These are phyloP conservation scores for Sitta europaea DNA, from an alignment of 2,113 vertebrate species.

Conservation along the genomic window DNA sequence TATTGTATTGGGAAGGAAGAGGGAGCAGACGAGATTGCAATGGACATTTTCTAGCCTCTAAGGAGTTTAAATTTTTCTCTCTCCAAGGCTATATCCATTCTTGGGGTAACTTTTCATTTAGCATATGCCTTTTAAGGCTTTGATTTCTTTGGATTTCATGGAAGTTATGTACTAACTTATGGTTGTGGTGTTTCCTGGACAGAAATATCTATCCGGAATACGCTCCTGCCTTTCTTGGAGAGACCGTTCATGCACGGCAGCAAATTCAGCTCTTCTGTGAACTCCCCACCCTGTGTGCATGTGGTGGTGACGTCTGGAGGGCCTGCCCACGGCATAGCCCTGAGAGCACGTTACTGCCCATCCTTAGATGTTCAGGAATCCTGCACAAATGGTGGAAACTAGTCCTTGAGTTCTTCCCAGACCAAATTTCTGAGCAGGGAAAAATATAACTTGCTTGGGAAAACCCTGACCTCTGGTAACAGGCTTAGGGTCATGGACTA, in stretches of 20 bases:
- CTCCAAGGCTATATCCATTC: background rate
- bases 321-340: background rate
- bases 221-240: background rate
- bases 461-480: slow-evolving; percentile 5
- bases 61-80: background rate
- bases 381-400: background rate
- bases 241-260: background rate
- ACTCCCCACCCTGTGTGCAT: background rate
- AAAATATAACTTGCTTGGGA: background rate
- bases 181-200: background rate
- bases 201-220: background rate
- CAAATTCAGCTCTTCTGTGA: background rate
- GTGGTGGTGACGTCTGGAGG: background rate
- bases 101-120: background rate
- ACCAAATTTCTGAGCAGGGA: background rate
- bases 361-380: background rate
- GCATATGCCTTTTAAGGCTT: background rate
- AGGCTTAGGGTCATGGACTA: background rate
- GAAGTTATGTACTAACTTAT: background rate
- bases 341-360: background rate
- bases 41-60: background rate
- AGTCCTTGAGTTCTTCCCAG: background rate
- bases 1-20: background rate
- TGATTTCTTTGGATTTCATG: background rate
- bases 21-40: background rate